Base-by-base conservation (phyloP, 2,797 vertebrate species). In the Sciurus vulgaris region DNA sequence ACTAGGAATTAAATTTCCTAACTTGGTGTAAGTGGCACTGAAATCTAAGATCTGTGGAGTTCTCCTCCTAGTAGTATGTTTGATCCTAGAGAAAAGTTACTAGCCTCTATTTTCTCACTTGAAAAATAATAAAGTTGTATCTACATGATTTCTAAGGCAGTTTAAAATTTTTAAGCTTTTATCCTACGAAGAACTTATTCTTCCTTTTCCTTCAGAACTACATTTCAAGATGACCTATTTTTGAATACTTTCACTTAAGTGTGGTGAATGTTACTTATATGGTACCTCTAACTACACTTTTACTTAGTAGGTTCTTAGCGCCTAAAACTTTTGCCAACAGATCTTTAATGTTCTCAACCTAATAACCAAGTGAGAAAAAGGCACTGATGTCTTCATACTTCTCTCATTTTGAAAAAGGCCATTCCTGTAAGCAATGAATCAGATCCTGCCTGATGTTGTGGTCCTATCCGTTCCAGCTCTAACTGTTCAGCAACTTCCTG, bases 351-450 rank as follows among this genome's bases (percentile, higher is more conserved):
- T 73, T 95, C 76, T 95, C 96, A 96, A 95, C 56, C 92, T 93
- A 97, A 95, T 44, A 69, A 93, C n/a, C 79, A 93, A 95, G 4
- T 78, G 82, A 96, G 70, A 97, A 97, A 97, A 97, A 97, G 77
- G 89, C 89, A 98, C 67, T 63, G 84, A 93, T 96, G 18, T 97
- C 89, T 86, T 98, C 98, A 95, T 98, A 99, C 99, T 99, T 99
- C 99, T 99, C 99, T 99, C 99, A 99, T 99, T 98, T 99, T 99
- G 99, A 99, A 99, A 99, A 99, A 99, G 93, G 99, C 99, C 99
- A 99, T 99, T 98, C 99, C 99, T 93, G 99, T 99, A 97, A 99
- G 99, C 97, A 99, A 98, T 54, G 99, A 99, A 98, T 99, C 99
- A 1, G 99, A 99, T 97, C 99, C 99, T 78, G 99, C 99, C 98